Base-by-base conservation (phyloP, 2,888 invertebrate species). In the Epirrhoe tristata region DNA sequence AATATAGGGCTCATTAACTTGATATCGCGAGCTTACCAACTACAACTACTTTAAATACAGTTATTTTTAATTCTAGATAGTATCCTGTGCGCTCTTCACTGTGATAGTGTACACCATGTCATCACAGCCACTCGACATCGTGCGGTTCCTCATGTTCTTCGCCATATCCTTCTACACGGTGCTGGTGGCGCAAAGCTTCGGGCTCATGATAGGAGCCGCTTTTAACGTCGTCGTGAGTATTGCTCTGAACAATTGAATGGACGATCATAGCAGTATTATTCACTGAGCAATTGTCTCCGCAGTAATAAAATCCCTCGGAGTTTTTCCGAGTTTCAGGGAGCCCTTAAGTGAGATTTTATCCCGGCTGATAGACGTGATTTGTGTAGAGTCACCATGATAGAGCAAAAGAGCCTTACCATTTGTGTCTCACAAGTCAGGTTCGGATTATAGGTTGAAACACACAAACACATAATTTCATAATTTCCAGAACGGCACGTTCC, bases 101-200 rank as follows among this genome's bases (percentile, higher is more conserved):
- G 82, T 95, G 59, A 96, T 97, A 59, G 96, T 97, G 63, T 99
- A 99, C 89, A 95, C 96, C 77, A 97, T 98, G 97, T 98, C 98
- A 0, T 95, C 95, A 1, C 99, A 99, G 90, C 98, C 98, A 0
- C 89, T 96, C 81, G 98, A 98, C 81, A 87, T 95, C 68, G 86
- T 94, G 43, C 94, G 99, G 54, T 98, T 99, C 84, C 88, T 93
- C 61, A 97, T 98, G 96, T 98, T 98, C 91, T 95, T 97, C 78
- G 93, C 95, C 3, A 96, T 98, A 57, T 97, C 97, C 66, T 87
- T 97, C 57, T 94, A 98, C 74, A 96, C 97, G 0, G 97, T 97
- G 16, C 96, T 98, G 63, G 98, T 98, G 1, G 98, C 98, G 0
- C 98, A 99, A 91, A 97, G 98, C 81, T 95, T 98, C 74, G 99